Evolutionary conservation across 2,113 vertebrate species (phyloP).

Genomic region (Varanus salvator): DNA sequence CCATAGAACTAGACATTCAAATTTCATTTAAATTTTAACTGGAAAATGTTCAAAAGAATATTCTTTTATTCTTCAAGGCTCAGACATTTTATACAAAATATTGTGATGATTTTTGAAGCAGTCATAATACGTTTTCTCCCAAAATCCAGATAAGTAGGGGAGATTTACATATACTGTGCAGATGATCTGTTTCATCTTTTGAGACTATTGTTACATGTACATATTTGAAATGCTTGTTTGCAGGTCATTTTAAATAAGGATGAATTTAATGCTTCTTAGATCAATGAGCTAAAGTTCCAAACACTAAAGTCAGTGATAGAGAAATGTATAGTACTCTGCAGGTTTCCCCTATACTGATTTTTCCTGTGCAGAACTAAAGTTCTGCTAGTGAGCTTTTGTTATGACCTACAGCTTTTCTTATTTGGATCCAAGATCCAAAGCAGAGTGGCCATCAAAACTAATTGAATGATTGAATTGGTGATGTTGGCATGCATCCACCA

Average conservation of each 20-base stretch:
- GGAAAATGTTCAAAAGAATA: neutral
- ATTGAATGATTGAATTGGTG: neutral
- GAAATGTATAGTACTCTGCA: neutral
- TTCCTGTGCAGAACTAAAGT: neutral
- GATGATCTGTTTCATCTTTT: neutral
- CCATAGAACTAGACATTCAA: neutral
- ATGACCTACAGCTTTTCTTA: neutral
- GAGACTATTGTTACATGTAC: neutral
- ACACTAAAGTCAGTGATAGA: neutral
- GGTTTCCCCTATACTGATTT: neutral
- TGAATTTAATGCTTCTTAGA: neutral
- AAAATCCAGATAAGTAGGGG: neutral
- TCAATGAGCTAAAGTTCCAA: neutral
- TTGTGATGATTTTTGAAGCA: neutral
- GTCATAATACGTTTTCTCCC: neutral
- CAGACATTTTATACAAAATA: neutral
- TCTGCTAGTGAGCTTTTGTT: neutral
- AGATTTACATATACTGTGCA: neutral
- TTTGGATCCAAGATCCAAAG: neutral
- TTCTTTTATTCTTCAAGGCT: neutral
- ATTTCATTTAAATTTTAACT: too few relatives aligned
- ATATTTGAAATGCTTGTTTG: neutral
- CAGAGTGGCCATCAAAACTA: neutral
- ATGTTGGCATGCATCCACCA: constrained; percentile 14
- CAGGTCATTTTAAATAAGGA: neutral